Evolutionary conservation across 1,140 invertebrate genomes (phyloP), one percentile per base, ranked within the genome.

Genomic region (Sycophila sp.): DNA sequence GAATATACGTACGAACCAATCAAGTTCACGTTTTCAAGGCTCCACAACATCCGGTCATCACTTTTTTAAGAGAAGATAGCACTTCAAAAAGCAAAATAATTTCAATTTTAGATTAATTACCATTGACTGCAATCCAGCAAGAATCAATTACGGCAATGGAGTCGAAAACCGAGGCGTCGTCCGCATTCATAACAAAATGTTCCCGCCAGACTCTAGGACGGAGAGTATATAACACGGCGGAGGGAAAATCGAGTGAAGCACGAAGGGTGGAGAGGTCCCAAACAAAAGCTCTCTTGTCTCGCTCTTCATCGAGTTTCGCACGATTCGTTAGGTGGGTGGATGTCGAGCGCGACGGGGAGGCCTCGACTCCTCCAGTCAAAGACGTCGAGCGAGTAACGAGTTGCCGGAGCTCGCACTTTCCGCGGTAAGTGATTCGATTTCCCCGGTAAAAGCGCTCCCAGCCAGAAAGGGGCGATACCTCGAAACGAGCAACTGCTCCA

Each of bases 401-500:
- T 24, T 32, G 49, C n/a, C 22, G 30, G 38, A 34, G 51, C 17
- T 65, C 62, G 42, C 68, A 66, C 36, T 59, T 63, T 38, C 7
- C 38, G 45, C 40, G 36, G 26, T 59, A 71, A 78, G 75, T 78
- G 74, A 78, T 77, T 77, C 71, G 76, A 78, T 77, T 77, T 69
- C 40, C 65, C 15, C 36, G 60, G 51, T 64, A 64, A 64, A 64
- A 64, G 42, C 26, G n/a, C 7, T 51, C 4, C 26, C 13, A 4
- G 4, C n/a, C 40, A 2, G 51, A 30, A 30, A 55, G 15, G 7
- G 51, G 32, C 8, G 26, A 17, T 8, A 4, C 36, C 42, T 13
- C 24, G 26, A 56, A 56, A 56, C 53, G 34, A 56, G 28, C 30
- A 17, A 32, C 15, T 56, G 11, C 30, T n/a, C n/a, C n/a, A n/a